phyloP scores from a whole-genome alignment of 2,797 vertebrate genomes.

The Characodon lateralis region DNA sequence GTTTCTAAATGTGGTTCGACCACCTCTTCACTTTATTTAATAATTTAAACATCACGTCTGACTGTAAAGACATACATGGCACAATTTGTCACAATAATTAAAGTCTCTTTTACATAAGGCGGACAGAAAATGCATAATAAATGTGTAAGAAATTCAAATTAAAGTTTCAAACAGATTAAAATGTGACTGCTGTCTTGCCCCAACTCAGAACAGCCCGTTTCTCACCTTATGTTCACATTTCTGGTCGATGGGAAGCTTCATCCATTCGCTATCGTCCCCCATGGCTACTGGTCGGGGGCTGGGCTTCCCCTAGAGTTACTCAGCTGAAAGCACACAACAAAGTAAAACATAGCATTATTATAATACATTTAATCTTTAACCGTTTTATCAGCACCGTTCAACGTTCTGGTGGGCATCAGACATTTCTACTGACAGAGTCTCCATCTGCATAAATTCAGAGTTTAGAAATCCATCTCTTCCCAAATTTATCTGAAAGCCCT shows the following conservation, averaged over 20 bases:
- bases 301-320: conserved; percentile 68
- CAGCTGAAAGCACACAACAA: conserved; percentile 56
- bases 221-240: conserved; percentile 99
- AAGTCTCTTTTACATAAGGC: neutral
- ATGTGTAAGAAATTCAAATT: neutral
- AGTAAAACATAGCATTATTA: neutral
- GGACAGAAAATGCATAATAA: neutral
- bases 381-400: neutral
- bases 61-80: neutral
- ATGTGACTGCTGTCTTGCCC: neutral
- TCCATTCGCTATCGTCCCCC: conserved; percentile 98
- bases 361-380: neutral
- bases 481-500: no score
- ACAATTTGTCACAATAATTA: neutral
- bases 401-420: neutral
- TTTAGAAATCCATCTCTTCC: no score
- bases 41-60: neutral
- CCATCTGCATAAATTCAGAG: no score
- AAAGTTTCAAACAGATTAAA: neutral
- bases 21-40: no score
- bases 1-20: no score
- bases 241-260: conserved; percentile 96
- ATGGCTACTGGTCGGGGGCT: conserved; percentile 79
- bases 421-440: no score
- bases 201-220: neutral